Base-by-base conservation (phyloP, 2,888 invertebrate genomes). In the Diloba caeruleocephala region DNA sequence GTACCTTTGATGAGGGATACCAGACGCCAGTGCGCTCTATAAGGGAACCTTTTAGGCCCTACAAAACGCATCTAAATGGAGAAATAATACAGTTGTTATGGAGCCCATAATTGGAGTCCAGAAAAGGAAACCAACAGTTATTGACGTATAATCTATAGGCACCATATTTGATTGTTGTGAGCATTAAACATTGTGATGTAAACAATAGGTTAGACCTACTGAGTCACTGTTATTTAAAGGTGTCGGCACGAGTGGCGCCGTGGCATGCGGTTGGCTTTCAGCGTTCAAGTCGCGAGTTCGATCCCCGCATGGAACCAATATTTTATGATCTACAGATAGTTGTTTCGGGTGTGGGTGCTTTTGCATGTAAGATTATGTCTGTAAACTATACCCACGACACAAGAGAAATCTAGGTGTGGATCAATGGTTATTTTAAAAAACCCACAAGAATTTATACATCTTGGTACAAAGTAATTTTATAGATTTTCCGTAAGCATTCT, bases 1-100 rank as follows among this genome's bases (percentile, higher is more conserved):
- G 54, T 46, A 42, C 56, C 52, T 50, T 64, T 74, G 71, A 76
- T 74, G 57, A 67, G 52, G 48, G 33, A 36, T 42, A 58, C 32
- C 43, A 65, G 42, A 54, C 31, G 33, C 52, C 32, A 71, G 12
- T 45, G 51, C 66, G 48, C 44, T 41, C 23, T 21, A 42, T 42
- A 52, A 39, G 52, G 25, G 33, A n/a, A 23, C 37, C 45, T 59
- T 61, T 68, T 36, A 51, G 49, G 52, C 15, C 49, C 32, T 25
- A 34, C 28, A 50, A 57, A 59, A 2, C 37, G 57, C 52, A 68
- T 44, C 36, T 52, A 50, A 68, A 58, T 60, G 15, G 48, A 48
- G 21, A 42, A 43, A 49, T 63, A 59, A 56, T 62, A 43, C 67
- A 44, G 56, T 50, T 54, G 46, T 67, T 49, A 60, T 43, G 21